These are phyloP conservation scores for Cactoblastis cactorum DNA, from an alignment of 2,888 invertebrate genomes.

Conservation along the genomic window DNA sequence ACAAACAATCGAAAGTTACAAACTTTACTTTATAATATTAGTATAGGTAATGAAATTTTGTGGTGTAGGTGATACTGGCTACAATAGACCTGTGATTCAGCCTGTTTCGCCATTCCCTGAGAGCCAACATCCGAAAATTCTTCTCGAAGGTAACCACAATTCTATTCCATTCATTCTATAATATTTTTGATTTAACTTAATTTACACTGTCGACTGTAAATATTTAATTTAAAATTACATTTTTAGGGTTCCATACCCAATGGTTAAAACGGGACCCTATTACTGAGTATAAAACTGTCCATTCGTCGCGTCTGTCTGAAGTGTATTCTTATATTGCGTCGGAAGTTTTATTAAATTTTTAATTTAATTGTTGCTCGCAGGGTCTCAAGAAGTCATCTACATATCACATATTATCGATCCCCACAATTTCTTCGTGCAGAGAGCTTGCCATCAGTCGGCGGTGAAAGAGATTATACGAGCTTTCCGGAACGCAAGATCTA, in stretches of 20 bases:
- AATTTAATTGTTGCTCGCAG: constrained; percentile 37
- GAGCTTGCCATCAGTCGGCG: constrained; percentile 48
- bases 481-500: constrained; percentile 50
- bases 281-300: too few relatives aligned
- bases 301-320: too few relatives aligned
- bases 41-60: background rate
- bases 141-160: constrained; percentile 62
- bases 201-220: too few relatives aligned
- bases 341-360: background rate
- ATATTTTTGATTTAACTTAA: background rate
- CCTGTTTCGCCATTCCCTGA: constrained; percentile 45
- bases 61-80: background rate
- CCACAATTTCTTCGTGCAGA: constrained; percentile 80
- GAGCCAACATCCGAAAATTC: constrained; percentile 44
- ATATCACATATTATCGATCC: constrained; percentile 82
- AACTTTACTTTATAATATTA: background rate
- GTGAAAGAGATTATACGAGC: constrained; percentile 60
- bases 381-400: constrained; percentile 67
- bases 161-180: too few relatives aligned
- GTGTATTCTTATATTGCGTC: too few relatives aligned
- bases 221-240: too few relatives aligned
- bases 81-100: constrained; percentile 37
- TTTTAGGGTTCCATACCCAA: too few relatives aligned
- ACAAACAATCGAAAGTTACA: too few relatives aligned
- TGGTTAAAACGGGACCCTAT: too few relatives aligned